These are phyloP conservation scores for Smutsia temminckii DNA, from an alignment of 2,797 vertebrate genomes.

Conservation along the genomic window DNA sequence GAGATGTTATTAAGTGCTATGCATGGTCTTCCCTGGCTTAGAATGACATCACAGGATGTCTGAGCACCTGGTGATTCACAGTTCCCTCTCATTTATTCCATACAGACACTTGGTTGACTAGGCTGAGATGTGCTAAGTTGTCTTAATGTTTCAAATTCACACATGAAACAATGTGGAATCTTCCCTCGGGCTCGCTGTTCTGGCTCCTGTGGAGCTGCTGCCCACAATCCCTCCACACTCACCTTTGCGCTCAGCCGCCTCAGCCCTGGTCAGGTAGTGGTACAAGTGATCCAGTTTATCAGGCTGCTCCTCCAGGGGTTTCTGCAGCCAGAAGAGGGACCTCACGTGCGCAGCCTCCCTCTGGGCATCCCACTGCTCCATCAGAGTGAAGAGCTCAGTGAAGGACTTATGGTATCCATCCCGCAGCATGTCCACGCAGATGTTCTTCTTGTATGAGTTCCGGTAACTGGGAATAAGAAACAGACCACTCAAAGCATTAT, in stretches of 20 bases:
- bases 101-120: constrained; percentile 78
- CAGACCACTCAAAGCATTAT: constrained; percentile 55
- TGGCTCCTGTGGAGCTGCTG: constrained; percentile 77
- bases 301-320: constrained; percentile 91
- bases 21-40: neutral
- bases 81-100: constrained; percentile 52
- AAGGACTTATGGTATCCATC: constrained; percentile 89
- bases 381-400: constrained; percentile 88
- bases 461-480: constrained; percentile 86
- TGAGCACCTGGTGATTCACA: neutral
- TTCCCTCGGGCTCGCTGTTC: constrained; percentile 84
- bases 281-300: constrained; percentile 93
- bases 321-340: constrained; percentile 96
- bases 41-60: neutral
- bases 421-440: constrained; percentile 91
- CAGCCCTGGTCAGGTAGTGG: constrained; percentile 89
- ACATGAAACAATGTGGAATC: constrained; percentile 86
- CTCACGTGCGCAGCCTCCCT: constrained; percentile 91
- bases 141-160: constrained; percentile 85
- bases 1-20: neutral
- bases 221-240: constrained; percentile 77
- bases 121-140: constrained; percentile 81
- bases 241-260: constrained; percentile 90
- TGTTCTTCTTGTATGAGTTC: constrained; percentile 91
- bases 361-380: constrained; percentile 89